phyloP scores from a whole-genome alignment of 2,797 vertebrate species.

The Kryptolebias ocellatus region DNA sequence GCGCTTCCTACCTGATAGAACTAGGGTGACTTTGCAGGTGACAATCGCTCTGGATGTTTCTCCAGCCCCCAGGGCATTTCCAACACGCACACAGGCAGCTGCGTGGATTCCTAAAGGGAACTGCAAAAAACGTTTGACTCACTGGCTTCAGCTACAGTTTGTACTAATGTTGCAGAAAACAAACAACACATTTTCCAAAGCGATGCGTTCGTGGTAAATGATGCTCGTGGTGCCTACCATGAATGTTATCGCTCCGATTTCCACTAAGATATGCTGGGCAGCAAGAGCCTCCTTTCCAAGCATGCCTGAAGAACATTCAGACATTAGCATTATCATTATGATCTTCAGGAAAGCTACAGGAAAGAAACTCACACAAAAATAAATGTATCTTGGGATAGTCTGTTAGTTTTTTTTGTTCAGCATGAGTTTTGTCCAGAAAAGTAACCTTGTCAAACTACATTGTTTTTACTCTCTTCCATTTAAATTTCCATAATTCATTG shows the following conservation, averaged over 20 bases:
- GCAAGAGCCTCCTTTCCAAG: slow-evolving; percentile 88
- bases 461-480: not conserved
- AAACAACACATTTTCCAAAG: not conserved
- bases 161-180: not conserved
- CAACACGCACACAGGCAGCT: slow-evolving; percentile 89
- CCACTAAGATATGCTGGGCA: slow-evolving; percentile 87
- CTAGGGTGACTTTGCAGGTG: slow-evolving; percentile 82
- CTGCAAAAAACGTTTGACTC: slow-evolving; percentile 66
- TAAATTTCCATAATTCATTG: not conserved
- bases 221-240: slow-evolving; percentile 81
- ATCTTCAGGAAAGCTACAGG: not conserved
- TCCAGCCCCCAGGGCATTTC: slow-evolving; percentile 91
- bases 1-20: slow-evolving; percentile 79
- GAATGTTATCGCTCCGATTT: slow-evolving; percentile 82
- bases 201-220: no score
- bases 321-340: not conserved
- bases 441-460: no score
- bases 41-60: slow-evolving; percentile 81
- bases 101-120: slow-evolving; percentile 86
- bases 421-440: not conserved
- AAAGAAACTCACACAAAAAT: not conserved
- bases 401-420: no score
- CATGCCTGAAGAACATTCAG: slow-evolving; percentile 75
- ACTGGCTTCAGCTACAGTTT: not conserved
- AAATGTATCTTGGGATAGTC: not conserved